A percentile compares a stretch with the other conserved stretches of the same genome.
Conservation (phyloP, 2,113 vertebrate species). For the Aix galericulata region DNA sequence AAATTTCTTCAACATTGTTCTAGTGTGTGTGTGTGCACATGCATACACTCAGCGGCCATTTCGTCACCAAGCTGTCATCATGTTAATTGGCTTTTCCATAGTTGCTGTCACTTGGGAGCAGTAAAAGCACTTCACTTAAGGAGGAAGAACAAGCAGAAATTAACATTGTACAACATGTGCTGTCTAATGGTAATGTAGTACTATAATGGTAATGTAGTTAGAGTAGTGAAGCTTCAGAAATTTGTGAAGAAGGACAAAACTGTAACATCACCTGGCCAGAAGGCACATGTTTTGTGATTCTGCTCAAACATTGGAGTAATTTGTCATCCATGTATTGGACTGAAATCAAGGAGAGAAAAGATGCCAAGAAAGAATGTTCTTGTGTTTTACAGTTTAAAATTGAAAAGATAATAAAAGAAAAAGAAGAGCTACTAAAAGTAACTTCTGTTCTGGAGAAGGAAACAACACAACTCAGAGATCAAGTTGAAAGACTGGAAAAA, state of each 20-base stretch:
- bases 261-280: not conserved
- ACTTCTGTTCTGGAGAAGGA: constrained; percentile 87
- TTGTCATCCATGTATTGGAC: not conserved
- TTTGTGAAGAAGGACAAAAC: not conserved
- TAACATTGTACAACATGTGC: not conserved
- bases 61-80: not conserved
- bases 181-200: not conserved
- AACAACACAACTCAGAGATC: constrained; percentile 83
- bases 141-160: not conserved
- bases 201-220: not conserved
- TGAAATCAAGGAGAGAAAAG: not conserved
- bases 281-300: not conserved
- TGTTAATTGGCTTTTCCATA: not conserved
- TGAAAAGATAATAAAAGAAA: constrained; percentile 92
- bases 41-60: not conserved
- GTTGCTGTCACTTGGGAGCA: not conserved
- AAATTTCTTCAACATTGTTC: not conserved
- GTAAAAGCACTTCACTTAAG: not conserved
- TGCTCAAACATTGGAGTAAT: not conserved
- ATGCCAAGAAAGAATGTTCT: not conserved
- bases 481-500: constrained; percentile 85
- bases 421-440: constrained; percentile 88
- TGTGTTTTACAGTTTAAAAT: constrained; percentile 87
- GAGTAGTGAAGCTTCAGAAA: not conserved
- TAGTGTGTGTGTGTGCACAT: not conserved